Evolutionary conservation across 2,888 invertebrate species (phyloP).

Genomic region (Eurytoma adleriae): DNA sequence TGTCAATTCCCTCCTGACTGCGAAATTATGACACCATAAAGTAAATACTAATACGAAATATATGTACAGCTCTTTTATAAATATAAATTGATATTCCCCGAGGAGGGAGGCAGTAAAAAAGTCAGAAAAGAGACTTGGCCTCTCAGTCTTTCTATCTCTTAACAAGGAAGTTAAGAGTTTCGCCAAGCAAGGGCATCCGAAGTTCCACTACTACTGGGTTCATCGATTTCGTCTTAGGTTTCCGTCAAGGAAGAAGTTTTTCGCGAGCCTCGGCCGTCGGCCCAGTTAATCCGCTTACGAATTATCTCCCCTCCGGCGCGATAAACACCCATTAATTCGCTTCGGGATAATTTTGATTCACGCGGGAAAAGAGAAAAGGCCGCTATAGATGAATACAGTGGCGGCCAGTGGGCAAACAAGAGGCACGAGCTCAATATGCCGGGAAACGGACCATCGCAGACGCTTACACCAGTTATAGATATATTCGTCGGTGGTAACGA

Average conservation of each 20-base stretch:
- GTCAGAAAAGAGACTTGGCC: conserved; percentile 31
- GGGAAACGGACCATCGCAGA: too few relatives aligned
- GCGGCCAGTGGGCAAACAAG: neutral
- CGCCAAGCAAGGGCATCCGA: neutral
- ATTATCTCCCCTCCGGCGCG: conserved; percentile 19
- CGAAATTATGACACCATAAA: neutral
- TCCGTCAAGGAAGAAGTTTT: conserved; percentile 2
- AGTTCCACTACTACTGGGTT: conserved; percentile 7
- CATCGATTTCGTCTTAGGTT: conserved; percentile 39
- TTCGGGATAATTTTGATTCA: conserved; percentile 31
- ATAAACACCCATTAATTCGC: conserved; percentile 23
- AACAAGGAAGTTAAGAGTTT: neutral
- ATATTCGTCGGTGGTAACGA: neutral
- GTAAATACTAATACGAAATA: neutral
- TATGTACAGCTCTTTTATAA: conserved; percentile 10
- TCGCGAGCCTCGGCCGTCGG: conserved; percentile 46
- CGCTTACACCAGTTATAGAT: too few relatives aligned
- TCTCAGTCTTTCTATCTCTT: neutral
- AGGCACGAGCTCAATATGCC: too few relatives aligned
- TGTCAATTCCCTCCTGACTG: neutral
- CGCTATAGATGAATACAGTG: neutral
- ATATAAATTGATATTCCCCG: conserved; percentile 25
- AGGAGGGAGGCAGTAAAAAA: conserved; percentile 22
- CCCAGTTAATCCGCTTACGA: conserved; percentile 54
- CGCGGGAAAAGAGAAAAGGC: neutral